Conservation (phyloP, 2,113 vertebrate species). For the Hyperopisus bebe region DNA sequence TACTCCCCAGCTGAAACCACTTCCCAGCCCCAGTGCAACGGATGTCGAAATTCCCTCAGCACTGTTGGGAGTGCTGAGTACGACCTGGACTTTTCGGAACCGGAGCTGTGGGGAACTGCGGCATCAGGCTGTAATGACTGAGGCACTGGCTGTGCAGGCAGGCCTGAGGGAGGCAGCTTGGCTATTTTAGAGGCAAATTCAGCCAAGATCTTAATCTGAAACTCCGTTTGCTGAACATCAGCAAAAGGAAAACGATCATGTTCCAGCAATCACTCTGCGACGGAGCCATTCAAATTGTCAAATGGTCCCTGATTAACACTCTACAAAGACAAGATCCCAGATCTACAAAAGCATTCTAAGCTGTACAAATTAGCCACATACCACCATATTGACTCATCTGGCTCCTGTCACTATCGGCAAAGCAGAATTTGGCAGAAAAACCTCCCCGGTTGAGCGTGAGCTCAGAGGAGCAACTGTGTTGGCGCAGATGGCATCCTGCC, state of each 20-base stretch:
- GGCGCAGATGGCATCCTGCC: background rate
- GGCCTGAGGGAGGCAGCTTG: background rate
- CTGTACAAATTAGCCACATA: background rate
- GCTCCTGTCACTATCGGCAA: background rate
- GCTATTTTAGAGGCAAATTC: background rate
- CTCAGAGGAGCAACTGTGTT: background rate
- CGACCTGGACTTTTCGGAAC: background rate
- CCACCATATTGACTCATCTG: background rate
- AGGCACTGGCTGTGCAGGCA: background rate
- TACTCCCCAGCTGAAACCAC: background rate
- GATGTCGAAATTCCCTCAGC: background rate
- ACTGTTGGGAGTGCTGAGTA: background rate
- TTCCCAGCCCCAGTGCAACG: background rate
- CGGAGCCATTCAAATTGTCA: background rate
- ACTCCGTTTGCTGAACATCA: background rate
- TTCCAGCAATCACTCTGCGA: background rate
- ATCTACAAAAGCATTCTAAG: background rate
- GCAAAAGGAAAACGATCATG: background rate
- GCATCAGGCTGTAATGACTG: background rate
- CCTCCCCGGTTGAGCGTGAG: background rate
- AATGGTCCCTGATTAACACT: background rate
- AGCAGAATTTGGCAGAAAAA: background rate
- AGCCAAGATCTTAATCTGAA: background rate
- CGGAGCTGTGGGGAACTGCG: background rate
- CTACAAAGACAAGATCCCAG: background rate